These are phyloP conservation scores for Pinna nobilis DNA, from an alignment of 1,140 invertebrate species.

Conservation along the genomic window DNA sequence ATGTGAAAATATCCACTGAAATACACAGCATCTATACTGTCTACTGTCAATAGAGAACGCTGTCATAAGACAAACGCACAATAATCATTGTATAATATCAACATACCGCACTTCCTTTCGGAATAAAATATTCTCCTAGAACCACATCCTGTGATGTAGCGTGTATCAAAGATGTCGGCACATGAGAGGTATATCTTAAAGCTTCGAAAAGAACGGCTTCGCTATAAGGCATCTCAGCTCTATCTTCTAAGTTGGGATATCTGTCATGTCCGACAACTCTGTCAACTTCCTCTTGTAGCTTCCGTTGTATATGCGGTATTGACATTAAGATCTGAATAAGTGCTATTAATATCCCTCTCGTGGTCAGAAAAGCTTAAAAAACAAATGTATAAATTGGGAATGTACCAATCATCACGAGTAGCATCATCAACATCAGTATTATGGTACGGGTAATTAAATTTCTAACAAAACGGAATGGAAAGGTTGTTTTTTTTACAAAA, in stretches of 20 bases:
- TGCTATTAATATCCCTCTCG: slow-evolving; percentile 4
- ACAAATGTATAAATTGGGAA: too few relatives aligned
- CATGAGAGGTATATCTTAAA: slow-evolving; percentile 2
- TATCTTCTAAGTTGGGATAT: slow-evolving; percentile 3
- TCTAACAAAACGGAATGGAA: too few relatives aligned
- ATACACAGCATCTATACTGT: too few relatives aligned
- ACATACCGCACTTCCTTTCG: neutral
- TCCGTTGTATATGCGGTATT: slow-evolving; percentile 3
- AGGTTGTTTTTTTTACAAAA: too few relatives aligned
- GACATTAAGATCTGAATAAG: slow-evolving; percentile 1
- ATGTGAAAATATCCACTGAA: too few relatives aligned
- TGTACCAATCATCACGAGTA: too few relatives aligned
- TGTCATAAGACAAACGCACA: too few relatives aligned
- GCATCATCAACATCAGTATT: too few relatives aligned
- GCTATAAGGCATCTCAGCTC: neutral
- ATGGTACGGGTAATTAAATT: too few relatives aligned
- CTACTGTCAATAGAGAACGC: too few relatives aligned
- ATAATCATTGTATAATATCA: too few relatives aligned
- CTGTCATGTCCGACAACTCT: slow-evolving; percentile 1
- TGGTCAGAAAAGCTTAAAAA: slow-evolving; percentile 9
- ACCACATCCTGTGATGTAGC: neutral
- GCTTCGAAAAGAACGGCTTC: neutral
- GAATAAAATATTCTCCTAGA: neutral
- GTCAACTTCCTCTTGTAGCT: slow-evolving; percentile 19
- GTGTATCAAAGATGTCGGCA: slow-evolving; percentile 1